Conservation (phyloP, 1,140 invertebrate genomes). For the Drosophila melanica region DNA sequence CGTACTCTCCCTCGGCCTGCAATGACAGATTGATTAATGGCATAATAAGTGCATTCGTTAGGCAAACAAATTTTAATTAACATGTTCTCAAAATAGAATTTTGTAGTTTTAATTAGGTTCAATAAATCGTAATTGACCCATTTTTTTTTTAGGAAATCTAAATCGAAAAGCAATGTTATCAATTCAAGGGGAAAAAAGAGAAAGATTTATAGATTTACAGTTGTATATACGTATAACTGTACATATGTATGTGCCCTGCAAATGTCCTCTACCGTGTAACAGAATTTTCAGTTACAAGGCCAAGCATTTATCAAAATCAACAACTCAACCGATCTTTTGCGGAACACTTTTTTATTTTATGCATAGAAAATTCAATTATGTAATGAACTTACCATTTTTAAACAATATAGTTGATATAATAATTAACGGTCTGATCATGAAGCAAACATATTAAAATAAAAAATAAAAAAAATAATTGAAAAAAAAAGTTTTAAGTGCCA, state of each 20-base stretch:
- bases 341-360: not conserved
- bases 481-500: not conserved
- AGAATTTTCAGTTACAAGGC: constrained; percentile 38
- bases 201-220: not conserved
- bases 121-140: constrained; percentile 5
- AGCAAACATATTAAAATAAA: not conserved
- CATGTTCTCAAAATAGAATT: constrained; percentile 24
- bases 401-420: not conserved
- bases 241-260: constrained; percentile 34
- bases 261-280: constrained; percentile 44
- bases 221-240: not conserved
- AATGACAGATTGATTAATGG: constrained; percentile 17
- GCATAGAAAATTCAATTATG: not conserved
- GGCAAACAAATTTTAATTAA: constrained; percentile 2
- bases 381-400: constrained; percentile 31
- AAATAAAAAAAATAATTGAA: not conserved
- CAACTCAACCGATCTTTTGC: constrained; percentile 37
- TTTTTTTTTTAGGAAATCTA: not conserved
- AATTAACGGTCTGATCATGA: not conserved
- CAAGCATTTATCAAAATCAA: constrained; percentile 25
- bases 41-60: constrained; percentile 10
- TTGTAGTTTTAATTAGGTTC: constrained; percentile 5
- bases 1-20: constrained; percentile 85
- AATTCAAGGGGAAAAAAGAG: not conserved
- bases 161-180: not conserved